A percentile compares a stretch with the other conserved stretches of the same genome.
These are phyloP conservation scores for Chloroclystis v-ata DNA, from an alignment of 2,888 invertebrate species.

Conservation along the genomic window DNA sequence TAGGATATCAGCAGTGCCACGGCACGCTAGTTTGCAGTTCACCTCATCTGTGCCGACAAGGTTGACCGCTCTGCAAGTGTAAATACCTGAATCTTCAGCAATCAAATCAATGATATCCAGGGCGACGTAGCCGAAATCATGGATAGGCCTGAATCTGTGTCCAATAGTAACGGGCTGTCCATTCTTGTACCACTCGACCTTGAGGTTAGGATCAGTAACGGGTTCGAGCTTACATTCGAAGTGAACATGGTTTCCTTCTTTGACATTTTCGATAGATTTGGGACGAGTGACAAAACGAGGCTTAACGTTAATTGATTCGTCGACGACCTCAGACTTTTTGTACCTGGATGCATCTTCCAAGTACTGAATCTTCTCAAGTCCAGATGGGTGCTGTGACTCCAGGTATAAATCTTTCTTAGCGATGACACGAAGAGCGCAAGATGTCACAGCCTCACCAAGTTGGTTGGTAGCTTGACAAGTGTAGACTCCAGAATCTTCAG, in stretches of 20 bases:
- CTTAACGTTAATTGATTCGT: conserved; percentile 88
- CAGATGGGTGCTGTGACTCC: conserved; percentile 94
- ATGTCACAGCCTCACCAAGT: conserved; percentile 95
- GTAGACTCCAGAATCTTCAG: conserved; percentile 98
- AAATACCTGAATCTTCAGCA: conserved; percentile 95
- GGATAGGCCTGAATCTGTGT: conserved; percentile 96
- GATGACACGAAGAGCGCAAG: conserved; percentile 92
- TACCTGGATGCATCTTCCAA: conserved; percentile 92
- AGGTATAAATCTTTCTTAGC: conserved; percentile 92
- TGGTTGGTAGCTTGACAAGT: conserved; percentile 96
- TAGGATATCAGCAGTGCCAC: conserved; percentile 87
- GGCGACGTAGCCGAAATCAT: conserved; percentile 99
- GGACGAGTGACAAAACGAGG: conserved; percentile 92
- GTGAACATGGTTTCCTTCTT: conserved; percentile 95
- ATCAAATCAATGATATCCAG: conserved; percentile 97
- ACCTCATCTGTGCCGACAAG: conserved; percentile 93
- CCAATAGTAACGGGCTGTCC: conserved; percentile 95
- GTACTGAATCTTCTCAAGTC: conserved; percentile 94
- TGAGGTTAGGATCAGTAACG: conserved; percentile 96
- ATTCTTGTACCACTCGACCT: conserved; percentile 98
- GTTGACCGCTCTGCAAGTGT: conserved; percentile 96
- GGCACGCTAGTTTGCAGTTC: conserved; percentile 83
- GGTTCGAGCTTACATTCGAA: conserved; percentile 99
- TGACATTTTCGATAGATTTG: conserved; percentile 89
- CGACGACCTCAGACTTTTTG: conserved; percentile 87